phyloP scores from a whole-genome alignment of 2,888 invertebrate species.

The Pyrrhosoma nymphula region DNA sequence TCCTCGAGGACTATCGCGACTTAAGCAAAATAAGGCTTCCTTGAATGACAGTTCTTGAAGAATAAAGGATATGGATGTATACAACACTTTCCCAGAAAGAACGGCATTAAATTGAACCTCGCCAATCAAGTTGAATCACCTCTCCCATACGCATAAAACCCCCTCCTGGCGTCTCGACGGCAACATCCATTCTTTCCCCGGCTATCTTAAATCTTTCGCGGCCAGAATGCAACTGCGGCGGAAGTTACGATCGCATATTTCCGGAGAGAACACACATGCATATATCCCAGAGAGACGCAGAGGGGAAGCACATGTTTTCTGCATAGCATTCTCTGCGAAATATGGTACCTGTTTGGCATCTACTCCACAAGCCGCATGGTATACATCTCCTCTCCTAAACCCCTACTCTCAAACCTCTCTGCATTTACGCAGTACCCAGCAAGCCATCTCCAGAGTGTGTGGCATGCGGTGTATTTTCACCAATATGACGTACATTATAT shows the following conservation, averaged over 20 bases:
- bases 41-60: background rate
- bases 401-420: background rate
- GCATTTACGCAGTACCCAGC: background rate
- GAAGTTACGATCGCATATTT: background rate
- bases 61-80: background rate
- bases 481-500: no score
- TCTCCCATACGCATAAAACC: background rate
- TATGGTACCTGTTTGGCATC: background rate
- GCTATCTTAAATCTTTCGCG: slow-evolving; percentile 2
- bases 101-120: background rate
- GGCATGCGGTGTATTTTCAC: no score
- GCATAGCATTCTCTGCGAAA: slow-evolving; percentile 11
- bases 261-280: background rate
- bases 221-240: background rate
- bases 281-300: background rate
- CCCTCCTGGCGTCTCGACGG: background rate
- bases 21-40: background rate
- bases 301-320: background rate
- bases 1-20: background rate
- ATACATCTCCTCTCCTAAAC: background rate
- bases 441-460: no score
- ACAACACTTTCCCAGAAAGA: background rate
- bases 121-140: background rate
- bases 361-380: background rate
- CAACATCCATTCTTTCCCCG: background rate